Evolutionary conservation across 2,888 invertebrate genomes (phyloP), one percentile per base, ranked within the genome.

Genomic region (Gnatocerus cornutus): DNA sequence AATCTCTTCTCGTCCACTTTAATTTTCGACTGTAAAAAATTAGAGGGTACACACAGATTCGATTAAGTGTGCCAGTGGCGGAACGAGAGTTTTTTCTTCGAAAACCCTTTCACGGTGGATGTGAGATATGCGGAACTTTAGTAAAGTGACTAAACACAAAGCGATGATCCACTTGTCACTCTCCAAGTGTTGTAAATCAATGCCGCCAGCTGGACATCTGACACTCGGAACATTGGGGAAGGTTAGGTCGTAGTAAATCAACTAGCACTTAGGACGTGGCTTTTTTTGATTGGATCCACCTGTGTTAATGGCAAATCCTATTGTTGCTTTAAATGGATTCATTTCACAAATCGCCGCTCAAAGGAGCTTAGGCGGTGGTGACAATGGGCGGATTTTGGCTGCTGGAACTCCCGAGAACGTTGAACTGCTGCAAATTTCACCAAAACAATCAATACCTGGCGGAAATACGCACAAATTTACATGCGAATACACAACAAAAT

Each of bases 151-250:
- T 16, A 52, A 21, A 55, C 55, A 45, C 65, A 65, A 65, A 71
- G 72, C 71, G 72, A 74, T 71, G 74, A 74, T 71, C 74, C 72
- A 74, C 74, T 74, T 74, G 74, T 74, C 74, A 72, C 68, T 68
- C 53, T 53, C 65, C 61, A 75, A 71, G 66, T 74, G 74, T 68
- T 72, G 71, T 75, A 74, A 75, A 75, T 75, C 75, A 74, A 30
- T 64, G 65, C 64, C 41, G 71, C 39, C 74, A 75, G 73, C 75
- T 73, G 75, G 72, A 73, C 76, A 73, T 71, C 72, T 73, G 75
- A 74, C 76, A 74, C 74, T 73, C 66, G 71, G 71, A 76, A 75
- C 74, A 69, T 77, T 77, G 74, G 70, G 77, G 74, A 62, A 77
- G 77, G 76, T 77, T 74, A 64, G 70, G 68, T 53, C 63, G 74